A percentile compares a stretch with the other conserved stretches of the same genome.
Evolutionary conservation across 2,113 vertebrate species (phyloP).

Genomic region (Arizona elegans): DNA sequence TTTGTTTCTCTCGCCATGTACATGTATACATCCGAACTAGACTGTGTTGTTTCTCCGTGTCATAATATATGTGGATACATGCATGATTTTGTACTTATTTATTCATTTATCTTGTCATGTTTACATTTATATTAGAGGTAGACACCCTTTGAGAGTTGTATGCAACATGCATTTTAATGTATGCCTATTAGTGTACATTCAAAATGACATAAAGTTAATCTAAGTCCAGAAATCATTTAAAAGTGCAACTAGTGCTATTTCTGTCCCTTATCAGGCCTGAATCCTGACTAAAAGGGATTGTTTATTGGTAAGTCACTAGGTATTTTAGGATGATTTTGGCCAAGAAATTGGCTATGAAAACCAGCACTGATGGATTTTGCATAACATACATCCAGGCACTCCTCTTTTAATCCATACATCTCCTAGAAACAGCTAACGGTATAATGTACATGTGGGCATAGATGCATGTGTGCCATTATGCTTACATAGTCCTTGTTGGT

Average conservation of each 20-base stretch:
- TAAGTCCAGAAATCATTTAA: neutral
- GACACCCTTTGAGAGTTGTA: no score
- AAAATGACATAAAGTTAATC: no score
- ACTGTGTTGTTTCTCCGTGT: no score
- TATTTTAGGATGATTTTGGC: neutral
- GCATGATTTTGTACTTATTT: no score
- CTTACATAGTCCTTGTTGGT: neutral
- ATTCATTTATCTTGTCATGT: no score
- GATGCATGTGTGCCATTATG: neutral
- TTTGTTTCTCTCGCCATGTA: no score
- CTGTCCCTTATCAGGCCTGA: neutral
- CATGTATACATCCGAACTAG: no score
- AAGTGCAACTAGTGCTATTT: neutral
- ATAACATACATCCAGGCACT: neutral
- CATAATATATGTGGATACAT: no score
- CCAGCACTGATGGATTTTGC: neutral
- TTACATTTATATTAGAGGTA: no score
- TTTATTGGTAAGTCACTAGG: neutral
- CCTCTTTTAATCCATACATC: neutral
- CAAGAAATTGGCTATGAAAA: neutral
- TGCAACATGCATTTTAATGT: no score
- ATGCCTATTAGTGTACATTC: no score
- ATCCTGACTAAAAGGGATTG: neutral
- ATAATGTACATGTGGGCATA: neutral
- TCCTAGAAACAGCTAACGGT: neutral